Evolutionary conservation across 2,888 invertebrate species (phyloP).

Genomic region (Thysanoteuthis rhombus): DNA sequence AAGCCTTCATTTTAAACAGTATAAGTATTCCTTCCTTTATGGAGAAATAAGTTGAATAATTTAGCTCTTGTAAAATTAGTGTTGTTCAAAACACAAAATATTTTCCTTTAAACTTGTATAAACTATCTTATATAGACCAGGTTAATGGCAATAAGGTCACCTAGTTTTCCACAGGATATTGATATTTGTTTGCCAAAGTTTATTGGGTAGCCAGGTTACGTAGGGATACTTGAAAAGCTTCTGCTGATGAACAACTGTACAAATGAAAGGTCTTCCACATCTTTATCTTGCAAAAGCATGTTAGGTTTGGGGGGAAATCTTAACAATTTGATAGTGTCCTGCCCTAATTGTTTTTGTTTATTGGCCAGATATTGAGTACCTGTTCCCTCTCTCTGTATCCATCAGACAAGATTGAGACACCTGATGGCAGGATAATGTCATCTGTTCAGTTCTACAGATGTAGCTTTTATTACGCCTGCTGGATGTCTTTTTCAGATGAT

Average conservation of each 20-base stretch:
- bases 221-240: no score
- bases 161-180: no score
- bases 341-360: slow-evolving; percentile 14
- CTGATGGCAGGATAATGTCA: slow-evolving; percentile 13
- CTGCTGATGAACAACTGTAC: background rate
- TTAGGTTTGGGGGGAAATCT: background rate
- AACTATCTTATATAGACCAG: no score
- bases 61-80: no score
- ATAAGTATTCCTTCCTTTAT: no score
- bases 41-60: no score
- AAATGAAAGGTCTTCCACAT: background rate
- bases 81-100: no score
- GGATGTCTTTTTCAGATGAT: slow-evolving; percentile 28
- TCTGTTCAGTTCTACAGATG: slow-evolving; percentile 23
- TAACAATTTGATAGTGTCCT: background rate
- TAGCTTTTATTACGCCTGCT: slow-evolving; percentile 28
- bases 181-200: no score
- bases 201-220: no score
- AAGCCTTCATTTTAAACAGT: no score
- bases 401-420: slow-evolving; percentile 13
- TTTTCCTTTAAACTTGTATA: no score
- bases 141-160: no score
- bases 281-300: background rate
- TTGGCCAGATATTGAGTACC: background rate
- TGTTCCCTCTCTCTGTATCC: slow-evolving; percentile 27